A percentile compares a stretch with the other conserved stretches of the same genome.
Evolutionary conservation across 1,140 invertebrate genomes (phyloP).

Genomic region (Megathymus violae): DNA sequence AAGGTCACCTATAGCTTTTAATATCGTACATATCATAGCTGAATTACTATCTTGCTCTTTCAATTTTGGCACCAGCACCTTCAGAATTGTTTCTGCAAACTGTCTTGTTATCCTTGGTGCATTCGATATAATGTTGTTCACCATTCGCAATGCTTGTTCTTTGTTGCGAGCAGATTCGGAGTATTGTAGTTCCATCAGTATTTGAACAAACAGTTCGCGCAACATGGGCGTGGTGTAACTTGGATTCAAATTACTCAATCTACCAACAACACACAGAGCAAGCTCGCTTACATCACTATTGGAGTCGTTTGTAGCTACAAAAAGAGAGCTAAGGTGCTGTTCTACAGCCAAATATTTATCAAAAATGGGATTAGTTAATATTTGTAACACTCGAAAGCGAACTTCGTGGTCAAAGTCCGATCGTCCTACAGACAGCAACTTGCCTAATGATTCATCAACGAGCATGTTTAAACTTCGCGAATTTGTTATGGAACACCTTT

Average conservation of each 20-base stretch:
- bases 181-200: constrained; percentile 97
- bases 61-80: constrained; percentile 96
- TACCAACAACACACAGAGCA: constrained; percentile 95
- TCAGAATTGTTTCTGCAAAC: constrained; percentile 98
- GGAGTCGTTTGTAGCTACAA: constrained; percentile 98
- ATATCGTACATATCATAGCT: constrained; percentile 94
- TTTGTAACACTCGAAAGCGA: constrained; percentile 95
- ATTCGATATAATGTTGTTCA: constrained; percentile 96
- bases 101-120: constrained; percentile 96
- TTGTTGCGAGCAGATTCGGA: constrained; percentile 98
- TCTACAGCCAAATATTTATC: constrained; percentile 97
- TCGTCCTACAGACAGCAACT: constrained; percentile 95
- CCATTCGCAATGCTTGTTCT: constrained; percentile 97
- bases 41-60: constrained; percentile 96
- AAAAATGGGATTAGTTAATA: constrained; percentile 94
- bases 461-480: constrained; percentile 92
- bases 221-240: constrained; percentile 99
- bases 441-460: constrained; percentile 95
- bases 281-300: constrained; percentile 98
- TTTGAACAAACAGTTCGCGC: constrained; percentile 96
- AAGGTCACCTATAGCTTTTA: constrained; percentile 96
- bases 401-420: constrained; percentile 98
- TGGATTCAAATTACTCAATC: constrained; percentile 96
- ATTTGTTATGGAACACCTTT: constrained; percentile 85
- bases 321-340: constrained; percentile 96